phyloP scores from a whole-genome alignment of 2,888 invertebrate genomes.

The Dolichomitus sp. region DNA sequence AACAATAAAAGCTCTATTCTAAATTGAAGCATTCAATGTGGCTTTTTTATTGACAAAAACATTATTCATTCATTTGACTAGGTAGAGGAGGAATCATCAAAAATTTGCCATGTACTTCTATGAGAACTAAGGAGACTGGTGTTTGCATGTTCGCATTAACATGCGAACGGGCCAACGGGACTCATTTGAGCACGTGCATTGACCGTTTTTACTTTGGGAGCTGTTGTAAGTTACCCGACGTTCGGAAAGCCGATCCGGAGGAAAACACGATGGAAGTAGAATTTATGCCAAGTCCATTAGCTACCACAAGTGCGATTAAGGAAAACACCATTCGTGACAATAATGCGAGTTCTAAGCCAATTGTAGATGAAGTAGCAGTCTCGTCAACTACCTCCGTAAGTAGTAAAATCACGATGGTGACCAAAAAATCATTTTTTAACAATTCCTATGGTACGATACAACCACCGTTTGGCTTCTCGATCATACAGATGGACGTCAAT shows the following conservation, averaged over 20 bases:
- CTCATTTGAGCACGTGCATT: conserved; percentile 96
- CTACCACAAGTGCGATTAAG: conserved; percentile 76
- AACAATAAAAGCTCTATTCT: background rate
- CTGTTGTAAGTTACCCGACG: conserved; percentile 92
- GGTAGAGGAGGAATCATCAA: conserved; percentile 96
- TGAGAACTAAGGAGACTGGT: conserved; percentile 93
- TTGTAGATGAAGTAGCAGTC: conserved; percentile 71
- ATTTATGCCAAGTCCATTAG: conserved; percentile 74
- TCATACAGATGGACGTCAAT: too few relatives aligned
- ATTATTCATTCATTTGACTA: conserved; percentile 82
- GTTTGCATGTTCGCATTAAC: conserved; percentile 98
- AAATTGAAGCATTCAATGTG: background rate
- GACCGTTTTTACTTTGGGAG: conserved; percentile 98
- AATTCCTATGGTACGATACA: too few relatives aligned
- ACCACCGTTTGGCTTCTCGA: too few relatives aligned
- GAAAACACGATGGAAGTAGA: conserved; percentile 89
- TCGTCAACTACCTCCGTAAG: conserved; percentile 28
- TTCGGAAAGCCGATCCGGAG: conserved; percentile 87
- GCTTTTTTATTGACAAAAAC: background rate
- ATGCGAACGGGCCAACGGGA: conserved; percentile 96
- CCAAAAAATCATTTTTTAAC: too few relatives aligned
- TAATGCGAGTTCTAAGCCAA: conserved; percentile 77
- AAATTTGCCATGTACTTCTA: conserved; percentile 95
- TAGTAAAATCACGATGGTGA: conserved; percentile 53
- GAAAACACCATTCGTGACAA: conserved; percentile 83